A percentile compares a stretch with the other conserved stretches of the same genome.
phyloP scores from a whole-genome alignment of 2,888 invertebrate species.

The Apotomis capreana region DNA sequence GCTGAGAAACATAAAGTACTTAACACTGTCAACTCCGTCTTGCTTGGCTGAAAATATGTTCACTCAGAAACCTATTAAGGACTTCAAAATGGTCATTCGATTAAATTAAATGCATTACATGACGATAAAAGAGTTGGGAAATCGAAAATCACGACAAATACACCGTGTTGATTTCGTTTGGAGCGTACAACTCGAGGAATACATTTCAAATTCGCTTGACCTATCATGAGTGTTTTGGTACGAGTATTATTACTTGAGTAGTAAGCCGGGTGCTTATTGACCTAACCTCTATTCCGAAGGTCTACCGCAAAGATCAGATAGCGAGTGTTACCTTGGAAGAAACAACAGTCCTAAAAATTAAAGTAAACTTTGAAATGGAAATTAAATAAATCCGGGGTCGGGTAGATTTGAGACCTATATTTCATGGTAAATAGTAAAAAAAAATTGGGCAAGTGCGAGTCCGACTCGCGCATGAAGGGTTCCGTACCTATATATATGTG shows the following conservation, averaged over 20 bases:
- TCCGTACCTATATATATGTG: no score
- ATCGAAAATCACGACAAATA: conserved; percentile 24
- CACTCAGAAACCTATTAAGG: background rate
- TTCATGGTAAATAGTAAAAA: no score
- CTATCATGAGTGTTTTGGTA: conserved; percentile 14
- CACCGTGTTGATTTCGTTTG: background rate
- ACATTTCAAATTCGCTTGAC: conserved; percentile 2
- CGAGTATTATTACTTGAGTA: conserved; percentile 26
- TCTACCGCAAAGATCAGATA: conserved; percentile 41
- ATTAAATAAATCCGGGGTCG: background rate
- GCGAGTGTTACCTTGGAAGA: conserved; percentile 39
- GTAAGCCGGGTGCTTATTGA: conserved; percentile 43
- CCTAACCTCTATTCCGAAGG: conserved; percentile 45
- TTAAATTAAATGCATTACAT: conserved; percentile 31
- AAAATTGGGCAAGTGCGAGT: no score
- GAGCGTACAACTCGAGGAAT: background rate
- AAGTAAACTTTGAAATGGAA: background rate
- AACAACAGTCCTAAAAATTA: conserved; percentile 9
- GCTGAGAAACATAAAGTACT: no score
- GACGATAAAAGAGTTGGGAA: conserved; percentile 20
- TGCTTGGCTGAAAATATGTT: background rate
- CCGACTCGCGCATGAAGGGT: no score
- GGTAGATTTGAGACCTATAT: background rate
- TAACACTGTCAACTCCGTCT: no score
- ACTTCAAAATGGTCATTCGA: conserved; percentile 13